Evolutionary conservation across 2,113 vertebrate species (phyloP).

Genomic region (Crotalus tigris): DNA sequence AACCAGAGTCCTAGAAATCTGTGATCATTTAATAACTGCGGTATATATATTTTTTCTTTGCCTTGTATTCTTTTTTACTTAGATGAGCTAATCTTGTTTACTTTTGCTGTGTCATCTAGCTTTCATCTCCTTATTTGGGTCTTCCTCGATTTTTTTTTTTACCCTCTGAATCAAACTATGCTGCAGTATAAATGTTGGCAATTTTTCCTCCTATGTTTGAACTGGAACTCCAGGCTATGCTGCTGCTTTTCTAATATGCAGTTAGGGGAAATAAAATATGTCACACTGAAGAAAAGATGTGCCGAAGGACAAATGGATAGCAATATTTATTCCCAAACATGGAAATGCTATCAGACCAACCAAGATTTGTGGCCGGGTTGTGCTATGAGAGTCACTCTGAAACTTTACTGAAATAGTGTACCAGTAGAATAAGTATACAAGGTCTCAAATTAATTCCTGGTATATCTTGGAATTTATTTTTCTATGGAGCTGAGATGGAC

Average conservation of each 20-base stretch:
- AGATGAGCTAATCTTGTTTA: not conserved
- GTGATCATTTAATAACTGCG: slow-evolving; percentile 24
- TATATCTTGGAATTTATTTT: not conserved
- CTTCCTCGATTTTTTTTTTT: not conserved
- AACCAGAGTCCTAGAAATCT: slow-evolving; percentile 48
- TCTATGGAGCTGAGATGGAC: not conserved
- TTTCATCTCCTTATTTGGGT: not conserved
- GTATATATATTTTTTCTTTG: not conserved
- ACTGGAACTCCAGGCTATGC: not conserved
- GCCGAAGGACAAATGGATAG: not conserved
- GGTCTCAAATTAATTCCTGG: not conserved
- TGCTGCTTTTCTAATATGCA: not conserved
- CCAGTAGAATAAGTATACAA: not conserved
- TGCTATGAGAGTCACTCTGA: not conserved
- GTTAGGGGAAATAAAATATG: not conserved
- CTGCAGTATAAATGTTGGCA: not conserved
- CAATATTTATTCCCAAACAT: not conserved
- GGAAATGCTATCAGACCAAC: not conserved
- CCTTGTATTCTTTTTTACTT: not conserved
- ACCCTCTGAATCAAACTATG: not conserved
- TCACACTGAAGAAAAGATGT: not conserved
- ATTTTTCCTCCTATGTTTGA: not conserved
- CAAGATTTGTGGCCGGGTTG: not conserved
- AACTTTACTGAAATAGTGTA: not conserved
- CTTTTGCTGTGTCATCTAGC: not conserved